Evolutionary conservation across 2,888 invertebrate genomes (phyloP).

Genomic region (Eumacrocentrus americanus): DNA sequence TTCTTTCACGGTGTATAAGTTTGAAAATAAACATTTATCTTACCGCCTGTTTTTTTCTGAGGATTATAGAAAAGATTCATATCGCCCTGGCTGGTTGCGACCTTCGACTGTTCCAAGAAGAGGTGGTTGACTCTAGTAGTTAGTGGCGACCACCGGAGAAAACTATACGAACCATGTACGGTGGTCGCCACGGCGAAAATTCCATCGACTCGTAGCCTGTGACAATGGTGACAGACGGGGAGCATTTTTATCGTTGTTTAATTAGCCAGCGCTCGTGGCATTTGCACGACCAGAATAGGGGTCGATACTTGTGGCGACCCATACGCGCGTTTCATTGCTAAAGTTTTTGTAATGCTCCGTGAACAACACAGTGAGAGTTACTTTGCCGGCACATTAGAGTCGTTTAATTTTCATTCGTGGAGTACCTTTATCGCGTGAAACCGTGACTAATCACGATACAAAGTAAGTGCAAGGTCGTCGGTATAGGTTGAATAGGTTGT

Average conservation of each 20-base stretch:
- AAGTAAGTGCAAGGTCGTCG: background rate
- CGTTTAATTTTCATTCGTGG: conserved; percentile 9
- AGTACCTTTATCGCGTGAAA: background rate
- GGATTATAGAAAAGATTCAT: background rate
- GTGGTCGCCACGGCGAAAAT: conserved; percentile 28
- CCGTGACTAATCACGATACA: conserved; percentile 8
- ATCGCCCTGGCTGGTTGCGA: background rate
- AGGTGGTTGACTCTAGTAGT: conserved; percentile 11
- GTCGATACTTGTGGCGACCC: conserved; percentile 30
- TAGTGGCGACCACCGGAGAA: conserved; percentile 18
- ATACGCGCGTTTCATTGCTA: conserved; percentile 6
- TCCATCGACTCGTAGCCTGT: conserved; percentile 29
- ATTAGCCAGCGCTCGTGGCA: conserved; percentile 42
- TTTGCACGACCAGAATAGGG: conserved; percentile 33
- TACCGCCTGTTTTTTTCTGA: background rate
- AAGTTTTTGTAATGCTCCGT: conserved; percentile 5
- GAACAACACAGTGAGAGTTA: conserved; percentile 12
- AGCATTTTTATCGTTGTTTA: conserved; percentile 42
- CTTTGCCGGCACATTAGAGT: conserved; percentile 1
- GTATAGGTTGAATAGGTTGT: too few relatives aligned
- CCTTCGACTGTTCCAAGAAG: background rate
- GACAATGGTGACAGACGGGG: conserved; percentile 30
- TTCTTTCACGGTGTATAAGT: too few relatives aligned
- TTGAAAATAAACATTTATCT: too few relatives aligned
- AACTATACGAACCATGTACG: conserved; percentile 21